phyloP scores from a whole-genome alignment of 2,797 vertebrate genomes.

The Steatocranus sp. region DNA sequence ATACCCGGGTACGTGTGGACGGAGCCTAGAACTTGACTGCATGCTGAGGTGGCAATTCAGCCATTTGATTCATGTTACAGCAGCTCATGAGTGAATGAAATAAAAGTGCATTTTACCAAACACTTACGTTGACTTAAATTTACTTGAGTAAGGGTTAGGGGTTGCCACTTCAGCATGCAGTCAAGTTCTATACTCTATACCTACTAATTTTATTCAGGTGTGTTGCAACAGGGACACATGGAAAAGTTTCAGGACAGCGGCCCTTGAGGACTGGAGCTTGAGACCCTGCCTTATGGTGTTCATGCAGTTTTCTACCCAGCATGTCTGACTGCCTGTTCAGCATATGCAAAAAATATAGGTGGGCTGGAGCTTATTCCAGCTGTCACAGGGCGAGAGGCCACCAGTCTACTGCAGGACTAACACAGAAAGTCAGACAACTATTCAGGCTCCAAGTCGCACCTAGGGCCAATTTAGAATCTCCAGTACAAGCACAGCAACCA shows the following conservation, averaged over 20 bases:
- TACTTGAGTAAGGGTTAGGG: background rate
- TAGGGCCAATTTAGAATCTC: background rate
- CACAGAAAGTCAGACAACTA: background rate
- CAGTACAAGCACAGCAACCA: background rate
- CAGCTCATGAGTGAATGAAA: too few species aligned
- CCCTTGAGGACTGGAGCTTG: background rate
- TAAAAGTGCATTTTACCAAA: too few species aligned
- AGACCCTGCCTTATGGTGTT: background rate
- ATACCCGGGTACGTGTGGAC: too few species aligned
- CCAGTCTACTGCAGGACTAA: background rate
- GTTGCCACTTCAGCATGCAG: background rate
- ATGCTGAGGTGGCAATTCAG: fast-evolving
- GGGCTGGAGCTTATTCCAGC: too few species aligned
- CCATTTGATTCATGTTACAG: too few species aligned
- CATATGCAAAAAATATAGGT: background rate
- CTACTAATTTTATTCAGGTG: background rate
- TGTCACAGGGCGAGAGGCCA: background rate
- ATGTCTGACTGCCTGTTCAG: background rate
- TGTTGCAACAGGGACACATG: background rate
- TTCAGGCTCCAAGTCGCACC: background rate
- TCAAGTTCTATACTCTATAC: background rate
- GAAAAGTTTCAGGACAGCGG: background rate
- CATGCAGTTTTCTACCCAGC: background rate
- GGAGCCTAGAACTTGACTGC: too few species aligned
- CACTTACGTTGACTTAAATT: background rate